A percentile compares a stretch with the other conserved stretches of the same genome.
phyloP scores from a whole-genome alignment of 2,888 invertebrate species.

The Dicranocentrus wangi region DNA sequence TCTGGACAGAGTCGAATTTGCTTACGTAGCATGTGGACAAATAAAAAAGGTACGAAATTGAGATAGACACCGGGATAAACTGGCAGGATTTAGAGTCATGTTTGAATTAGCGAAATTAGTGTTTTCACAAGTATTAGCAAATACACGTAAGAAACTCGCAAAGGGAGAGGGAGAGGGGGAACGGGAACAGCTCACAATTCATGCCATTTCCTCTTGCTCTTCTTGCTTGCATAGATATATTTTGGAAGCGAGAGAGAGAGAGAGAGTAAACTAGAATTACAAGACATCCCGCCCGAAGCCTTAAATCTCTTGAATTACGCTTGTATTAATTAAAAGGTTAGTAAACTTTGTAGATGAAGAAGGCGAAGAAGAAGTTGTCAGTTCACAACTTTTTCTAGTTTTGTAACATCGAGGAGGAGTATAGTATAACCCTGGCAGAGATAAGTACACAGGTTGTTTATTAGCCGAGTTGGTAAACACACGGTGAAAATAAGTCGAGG shows the following conservation, averaged over 20 bases:
- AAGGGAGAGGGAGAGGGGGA: too few species aligned
- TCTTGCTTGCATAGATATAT: too few species aligned
- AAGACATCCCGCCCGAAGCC: not conserved
- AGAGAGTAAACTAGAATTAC: not conserved
- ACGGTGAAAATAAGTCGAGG: conserved; percentile 21
- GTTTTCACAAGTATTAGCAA: too few species aligned
- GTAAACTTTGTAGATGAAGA: conserved; percentile 38
- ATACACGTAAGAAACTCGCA: too few species aligned
- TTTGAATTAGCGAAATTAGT: not conserved
- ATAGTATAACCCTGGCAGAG: not conserved
- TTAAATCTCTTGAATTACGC: conserved; percentile 33
- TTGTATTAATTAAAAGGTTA: conserved; percentile 48
- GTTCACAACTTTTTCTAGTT: not conserved
- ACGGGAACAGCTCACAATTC: too few species aligned
- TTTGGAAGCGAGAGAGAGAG: too few species aligned
- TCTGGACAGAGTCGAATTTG: too few species aligned
- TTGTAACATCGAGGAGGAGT: not conserved
- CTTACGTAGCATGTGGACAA: conserved; percentile 1
- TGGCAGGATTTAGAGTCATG: not conserved
- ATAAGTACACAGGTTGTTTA: conserved; percentile 34
- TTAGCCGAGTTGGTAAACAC: conserved; percentile 39
- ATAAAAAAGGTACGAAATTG: not conserved
- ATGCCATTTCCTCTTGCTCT: too few species aligned
- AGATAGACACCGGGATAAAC: conserved; percentile 2
- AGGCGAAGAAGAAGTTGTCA: not conserved